Evolutionary conservation across 2,113 vertebrate genomes (phyloP).

Genomic region (Pachycephala philippinensis): DNA sequence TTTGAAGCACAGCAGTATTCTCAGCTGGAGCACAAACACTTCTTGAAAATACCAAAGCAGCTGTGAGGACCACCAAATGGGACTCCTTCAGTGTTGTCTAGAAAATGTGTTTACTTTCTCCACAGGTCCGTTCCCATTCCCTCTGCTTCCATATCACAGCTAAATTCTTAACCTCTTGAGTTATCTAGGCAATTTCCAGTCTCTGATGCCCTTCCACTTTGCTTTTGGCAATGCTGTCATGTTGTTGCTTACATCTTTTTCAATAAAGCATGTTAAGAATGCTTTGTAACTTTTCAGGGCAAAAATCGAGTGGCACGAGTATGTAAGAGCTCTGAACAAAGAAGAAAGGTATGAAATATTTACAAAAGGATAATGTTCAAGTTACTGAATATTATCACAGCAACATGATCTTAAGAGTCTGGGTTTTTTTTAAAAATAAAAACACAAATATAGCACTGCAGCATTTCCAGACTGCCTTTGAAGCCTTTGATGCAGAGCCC

Average conservation of each 20-base stretch:
- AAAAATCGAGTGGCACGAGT: neutral
- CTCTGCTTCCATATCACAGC: neutral
- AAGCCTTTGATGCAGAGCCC: neutral
- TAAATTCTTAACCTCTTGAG: neutral
- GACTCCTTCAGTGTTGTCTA: neutral
- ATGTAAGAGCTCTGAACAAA: neutral
- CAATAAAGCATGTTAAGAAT: neutral
- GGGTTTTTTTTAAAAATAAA: neutral
- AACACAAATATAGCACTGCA: neutral
- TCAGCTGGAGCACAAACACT: neutral
- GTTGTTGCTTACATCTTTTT: neutral
- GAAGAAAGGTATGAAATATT: neutral
- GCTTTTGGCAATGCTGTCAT: neutral
- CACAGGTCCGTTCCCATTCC: neutral
- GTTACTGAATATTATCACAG: neutral
- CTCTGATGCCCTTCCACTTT: neutral
- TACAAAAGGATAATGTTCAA: neutral
- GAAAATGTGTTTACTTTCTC: neutral
- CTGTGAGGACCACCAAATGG: rapidly evolving
- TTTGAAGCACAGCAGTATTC: neutral
- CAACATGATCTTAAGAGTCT: neutral
- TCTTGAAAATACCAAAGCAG: neutral
- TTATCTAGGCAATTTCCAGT: neutral
- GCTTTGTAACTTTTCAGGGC: neutral
- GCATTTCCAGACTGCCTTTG: neutral